Evolutionary conservation across 2,113 vertebrate genomes (phyloP).

Genomic region (Eonycteris spelaea): DNA sequence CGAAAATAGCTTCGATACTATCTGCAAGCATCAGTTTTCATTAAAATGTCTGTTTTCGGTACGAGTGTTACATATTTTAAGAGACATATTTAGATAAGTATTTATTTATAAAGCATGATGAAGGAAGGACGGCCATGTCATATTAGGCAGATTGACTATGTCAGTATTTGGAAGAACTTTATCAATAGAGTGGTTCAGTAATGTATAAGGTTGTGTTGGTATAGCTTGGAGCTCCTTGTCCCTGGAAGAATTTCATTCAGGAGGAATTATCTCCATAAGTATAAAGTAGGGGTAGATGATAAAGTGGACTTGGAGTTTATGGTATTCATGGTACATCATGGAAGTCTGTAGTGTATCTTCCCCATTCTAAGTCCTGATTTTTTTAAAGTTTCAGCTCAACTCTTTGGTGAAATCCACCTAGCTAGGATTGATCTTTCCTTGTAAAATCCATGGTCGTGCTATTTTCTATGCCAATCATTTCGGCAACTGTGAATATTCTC

Average conservation of each 20-base stretch:
- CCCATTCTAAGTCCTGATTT: background rate
- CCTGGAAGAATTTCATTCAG: background rate
- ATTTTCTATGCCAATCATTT: background rate
- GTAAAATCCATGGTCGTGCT: background rate
- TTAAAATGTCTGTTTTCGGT: background rate
- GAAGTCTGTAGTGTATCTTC: background rate
- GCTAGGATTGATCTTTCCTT: background rate
- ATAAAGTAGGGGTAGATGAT: background rate
- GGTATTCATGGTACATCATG: background rate
- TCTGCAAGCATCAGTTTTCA: background rate
- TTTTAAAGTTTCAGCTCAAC: background rate
- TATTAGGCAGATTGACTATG: background rate
- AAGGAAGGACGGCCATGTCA: background rate
- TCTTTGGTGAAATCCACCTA: background rate
- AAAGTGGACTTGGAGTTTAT: background rate
- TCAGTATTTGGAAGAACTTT: background rate
- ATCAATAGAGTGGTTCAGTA: background rate
- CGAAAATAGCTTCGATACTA: background rate
- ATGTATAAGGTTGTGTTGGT: background rate
- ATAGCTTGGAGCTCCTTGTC: background rate
- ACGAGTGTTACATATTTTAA: background rate
- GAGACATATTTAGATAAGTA: background rate
- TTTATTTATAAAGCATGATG: background rate
- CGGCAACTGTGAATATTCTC: background rate
- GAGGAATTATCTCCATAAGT: background rate